Base-by-base conservation (phyloP, 2,888 invertebrate genomes). In the Belgica antarctica region DNA sequence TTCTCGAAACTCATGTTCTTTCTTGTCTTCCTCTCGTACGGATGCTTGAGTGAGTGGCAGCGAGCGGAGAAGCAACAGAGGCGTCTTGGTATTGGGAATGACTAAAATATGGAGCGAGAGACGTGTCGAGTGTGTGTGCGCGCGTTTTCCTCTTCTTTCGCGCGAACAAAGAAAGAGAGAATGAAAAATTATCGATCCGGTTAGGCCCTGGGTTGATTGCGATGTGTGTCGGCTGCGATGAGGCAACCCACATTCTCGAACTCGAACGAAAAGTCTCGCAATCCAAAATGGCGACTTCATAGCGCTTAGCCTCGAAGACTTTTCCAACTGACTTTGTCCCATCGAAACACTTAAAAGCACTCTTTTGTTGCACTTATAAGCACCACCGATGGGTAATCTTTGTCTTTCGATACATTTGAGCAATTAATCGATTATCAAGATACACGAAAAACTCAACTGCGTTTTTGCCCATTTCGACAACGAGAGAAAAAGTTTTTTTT, bases 371-470 rank as follows among this genome's bases (percentile, higher is more conserved):
- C 52, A 52, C 52, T 52, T 52, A 52, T 22, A 52, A 52, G 52
- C 52, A 52, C 52, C 52, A 52, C 24, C 52, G 52, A 52, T 52
- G 52, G 52, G 52, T 52, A 22, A 24, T 22, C 3, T 22, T 22
- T 10, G 52, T 22, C 22, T 52, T 52, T 24, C 24, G 22, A 5
- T 19, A 5, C 17, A 22, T 52, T 52, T 15, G 10, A 52, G 10
- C 22, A 52, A 52, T 52, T 52, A 52, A 52, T 52, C 24, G 52
- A 41, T 41, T 41, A 41, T 41, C 52, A 52, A 52, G 10, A 24
- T 22, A 52, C 52, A 52, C 52, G 24, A 22, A 52, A 52, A 52
- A 52, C 52, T 52, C 52, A 52, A 52, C 52, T 52, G 52, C 52
- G 52, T 24, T 24, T 52, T 52, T 52, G 22, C 22, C 19, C 10